A percentile compares a stretch with the other conserved stretches of the same genome.
phyloP scores from a whole-genome alignment of 2,797 vertebrate genomes.

The Acanthis flammea region DNA sequence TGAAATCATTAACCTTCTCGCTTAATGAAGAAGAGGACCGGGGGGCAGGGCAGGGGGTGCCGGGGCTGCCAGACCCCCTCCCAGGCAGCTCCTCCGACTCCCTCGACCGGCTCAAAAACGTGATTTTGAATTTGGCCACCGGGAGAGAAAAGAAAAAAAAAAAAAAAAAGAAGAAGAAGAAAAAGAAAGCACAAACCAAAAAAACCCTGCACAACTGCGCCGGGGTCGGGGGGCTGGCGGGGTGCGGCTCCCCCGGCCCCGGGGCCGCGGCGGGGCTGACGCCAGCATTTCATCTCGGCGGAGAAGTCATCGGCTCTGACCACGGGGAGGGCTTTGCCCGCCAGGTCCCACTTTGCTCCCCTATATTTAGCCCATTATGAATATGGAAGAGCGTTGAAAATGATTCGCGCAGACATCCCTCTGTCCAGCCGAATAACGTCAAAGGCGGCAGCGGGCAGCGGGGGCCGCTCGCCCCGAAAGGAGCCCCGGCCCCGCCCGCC shows the following conservation, averaged over 20 bases:
- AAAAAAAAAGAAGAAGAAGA: too few relatives aligned
- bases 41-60: neutral
- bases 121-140: constrained; percentile 38
- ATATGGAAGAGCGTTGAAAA: constrained; percentile 88
- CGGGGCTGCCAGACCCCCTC: neutral
- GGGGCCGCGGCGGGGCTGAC: constrained; percentile 58
- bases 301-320: constrained; percentile 83
- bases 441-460: constrained; percentile 70
- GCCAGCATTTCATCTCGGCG: constrained; percentile 82
- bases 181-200: neutral
- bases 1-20: constrained; percentile 72
- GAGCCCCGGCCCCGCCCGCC: neutral
- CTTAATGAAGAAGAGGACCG: constrained; percentile 63
- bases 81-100: neutral
- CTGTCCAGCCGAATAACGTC: constrained; percentile 91
- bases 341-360: constrained; percentile 77
- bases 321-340: constrained; percentile 80
- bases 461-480: constrained; percentile 73
- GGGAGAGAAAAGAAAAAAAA: too few relatives aligned
- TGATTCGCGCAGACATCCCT: constrained; percentile 88
- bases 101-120: neutral
- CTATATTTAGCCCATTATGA: constrained; percentile 92
- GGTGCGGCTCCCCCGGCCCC: constrained; percentile 52
- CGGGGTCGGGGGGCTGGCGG: constrained; percentile 35
- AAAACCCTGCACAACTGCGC: neutral